These are phyloP conservation scores for Drosophila monieri DNA, from an alignment of 2,888 invertebrate genomes.

Conservation along the genomic window DNA sequence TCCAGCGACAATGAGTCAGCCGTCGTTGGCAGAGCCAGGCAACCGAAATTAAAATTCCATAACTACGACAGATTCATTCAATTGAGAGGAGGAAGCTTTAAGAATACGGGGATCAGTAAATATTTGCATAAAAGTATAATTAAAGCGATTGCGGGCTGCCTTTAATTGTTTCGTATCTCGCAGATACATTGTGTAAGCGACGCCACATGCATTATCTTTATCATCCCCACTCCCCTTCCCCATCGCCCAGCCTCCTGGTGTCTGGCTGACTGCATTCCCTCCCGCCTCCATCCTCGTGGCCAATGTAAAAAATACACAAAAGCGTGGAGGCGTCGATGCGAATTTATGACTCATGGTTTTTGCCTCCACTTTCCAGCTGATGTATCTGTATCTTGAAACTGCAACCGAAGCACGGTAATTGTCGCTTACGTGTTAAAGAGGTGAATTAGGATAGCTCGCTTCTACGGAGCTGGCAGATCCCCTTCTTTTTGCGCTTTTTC, in stretches of 20 bases:
- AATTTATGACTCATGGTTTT: slow-evolving; percentile 60
- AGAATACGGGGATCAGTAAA: slow-evolving; percentile 16
- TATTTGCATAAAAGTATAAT: slow-evolving; percentile 69
- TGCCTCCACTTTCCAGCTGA: slow-evolving; percentile 20
- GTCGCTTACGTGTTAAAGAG: slow-evolving; percentile 42
- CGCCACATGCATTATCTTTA: slow-evolving; percentile 48
- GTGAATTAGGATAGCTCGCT: slow-evolving; percentile 19
- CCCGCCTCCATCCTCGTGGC: background rate
- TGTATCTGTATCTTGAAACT: slow-evolving; percentile 46
- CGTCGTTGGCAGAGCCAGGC: background rate
- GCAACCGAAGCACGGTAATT: slow-evolving; percentile 38
- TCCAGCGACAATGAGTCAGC: slow-evolving; percentile 18
- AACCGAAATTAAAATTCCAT: slow-evolving; percentile 45
- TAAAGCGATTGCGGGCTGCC: slow-evolving; percentile 38
- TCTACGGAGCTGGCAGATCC: background rate
- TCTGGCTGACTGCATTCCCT: slow-evolving; percentile 25
- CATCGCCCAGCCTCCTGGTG: background rate
- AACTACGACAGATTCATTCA: slow-evolving; percentile 42
- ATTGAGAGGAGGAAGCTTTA: slow-evolving; percentile 18
- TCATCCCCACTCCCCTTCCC: slow-evolving; percentile 6
- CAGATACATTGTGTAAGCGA: slow-evolving; percentile 49
- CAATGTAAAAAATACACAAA: slow-evolving; percentile 13
- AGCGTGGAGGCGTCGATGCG: slow-evolving; percentile 51
- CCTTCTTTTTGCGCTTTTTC: background rate
- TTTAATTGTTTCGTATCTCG: slow-evolving; percentile 61